Evolutionary conservation across 2,888 invertebrate species (phyloP).

Genomic region (Nematopogon swammerdamellus): DNA sequence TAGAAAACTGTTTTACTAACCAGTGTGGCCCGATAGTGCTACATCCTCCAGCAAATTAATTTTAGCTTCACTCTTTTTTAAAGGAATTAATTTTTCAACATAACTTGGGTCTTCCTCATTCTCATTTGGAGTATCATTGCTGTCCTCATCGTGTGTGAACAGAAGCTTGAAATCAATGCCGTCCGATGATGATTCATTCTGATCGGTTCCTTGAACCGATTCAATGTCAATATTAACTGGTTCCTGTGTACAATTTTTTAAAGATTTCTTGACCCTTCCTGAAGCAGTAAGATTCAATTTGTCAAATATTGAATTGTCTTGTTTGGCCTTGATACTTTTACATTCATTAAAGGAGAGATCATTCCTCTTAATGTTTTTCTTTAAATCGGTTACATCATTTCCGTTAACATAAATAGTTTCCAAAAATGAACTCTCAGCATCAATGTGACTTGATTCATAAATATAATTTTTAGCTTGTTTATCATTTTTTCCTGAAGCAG

Average conservation of each 20-base stretch:
- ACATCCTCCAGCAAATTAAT: conserved; percentile 22
- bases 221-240: neutral
- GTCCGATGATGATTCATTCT: conserved; percentile 20
- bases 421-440: no score
- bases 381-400: no score
- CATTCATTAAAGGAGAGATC: no score
- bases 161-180: conserved; percentile 34
- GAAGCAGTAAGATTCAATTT: no score
- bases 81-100: conserved; percentile 24
- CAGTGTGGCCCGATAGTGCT: neutral
- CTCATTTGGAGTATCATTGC: neutral
- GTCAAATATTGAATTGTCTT: no score
- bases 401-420: no score
- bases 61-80: conserved; percentile 28
- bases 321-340: no score
- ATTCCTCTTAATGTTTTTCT: no score
- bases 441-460: no score
- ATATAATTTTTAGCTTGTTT: conserved; percentile 3
- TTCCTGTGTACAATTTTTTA: no score
- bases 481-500: conserved; percentile 11
- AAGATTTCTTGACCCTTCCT: no score
- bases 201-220: neutral
- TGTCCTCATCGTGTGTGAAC: conserved; percentile 33
- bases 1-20: neutral
- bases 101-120: conserved; percentile 2